Conservation (phyloP, 2,888 invertebrate genomes). For the Euzetes globulus region DNA sequence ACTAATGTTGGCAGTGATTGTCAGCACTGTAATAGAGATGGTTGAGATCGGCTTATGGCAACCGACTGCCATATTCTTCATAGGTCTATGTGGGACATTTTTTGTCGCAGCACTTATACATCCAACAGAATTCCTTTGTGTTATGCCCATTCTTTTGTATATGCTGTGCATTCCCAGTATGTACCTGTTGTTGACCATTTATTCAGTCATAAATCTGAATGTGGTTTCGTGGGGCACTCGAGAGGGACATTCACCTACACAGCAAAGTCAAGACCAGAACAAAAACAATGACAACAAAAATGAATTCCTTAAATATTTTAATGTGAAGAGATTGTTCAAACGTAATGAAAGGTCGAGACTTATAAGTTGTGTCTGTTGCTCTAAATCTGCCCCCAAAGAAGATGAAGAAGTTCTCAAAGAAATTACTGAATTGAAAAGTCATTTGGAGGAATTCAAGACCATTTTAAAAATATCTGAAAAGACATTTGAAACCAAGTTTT, state of each 20-base stretch:
- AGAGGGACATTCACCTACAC: conserved; percentile 54
- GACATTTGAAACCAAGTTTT: no score
- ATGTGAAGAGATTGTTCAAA: background rate
- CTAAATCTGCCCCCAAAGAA: background rate
- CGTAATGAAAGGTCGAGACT: background rate
- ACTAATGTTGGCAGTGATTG: conserved; percentile 99
- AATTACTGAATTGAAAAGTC: conserved; percentile 10
- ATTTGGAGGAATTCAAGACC: background rate
- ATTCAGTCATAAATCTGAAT: conserved; percentile 84
- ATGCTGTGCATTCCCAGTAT: conserved; percentile 88
- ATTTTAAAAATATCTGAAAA: background rate
- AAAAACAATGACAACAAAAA: no score
- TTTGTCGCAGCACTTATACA: conserved; percentile 93
- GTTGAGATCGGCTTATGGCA: conserved; percentile 62
- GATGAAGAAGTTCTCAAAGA: conserved; percentile 25
- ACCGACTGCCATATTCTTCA: conserved; percentile 62
- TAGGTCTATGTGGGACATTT: conserved; percentile 75
- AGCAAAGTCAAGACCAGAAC: no score
- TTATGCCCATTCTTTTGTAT: conserved; percentile 71
- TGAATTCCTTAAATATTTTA: background rate
- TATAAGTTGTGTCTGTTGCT: conserved; percentile 30
- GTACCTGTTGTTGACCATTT: conserved; percentile 84
- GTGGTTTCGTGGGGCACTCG: conserved; percentile 91
- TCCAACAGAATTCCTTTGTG: conserved; percentile 71
- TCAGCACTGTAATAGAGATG: conserved; percentile 59